Percentiles rank a stretch among this genome's conserved stretches.
These are phyloP conservation scores for Urophycis tenuis DNA, from an alignment of 2,797 vertebrate species.

Conservation along the genomic window DNA sequence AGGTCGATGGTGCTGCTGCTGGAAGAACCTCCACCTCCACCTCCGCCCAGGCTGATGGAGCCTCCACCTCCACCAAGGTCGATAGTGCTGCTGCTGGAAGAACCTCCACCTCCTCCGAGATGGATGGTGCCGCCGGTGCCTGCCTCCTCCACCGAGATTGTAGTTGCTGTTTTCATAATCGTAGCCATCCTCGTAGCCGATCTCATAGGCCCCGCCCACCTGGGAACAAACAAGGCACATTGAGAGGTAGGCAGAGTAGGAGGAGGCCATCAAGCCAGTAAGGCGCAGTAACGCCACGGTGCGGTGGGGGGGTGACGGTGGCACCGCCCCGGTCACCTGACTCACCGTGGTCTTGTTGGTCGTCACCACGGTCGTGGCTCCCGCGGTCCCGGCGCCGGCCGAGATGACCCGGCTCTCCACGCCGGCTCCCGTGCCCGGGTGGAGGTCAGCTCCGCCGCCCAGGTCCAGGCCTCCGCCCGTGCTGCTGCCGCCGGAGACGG, in stretches of 20 bases:
- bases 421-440: conserved; percentile 32
- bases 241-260: too few relatives aligned
- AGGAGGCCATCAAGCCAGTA: too few relatives aligned
- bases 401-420: conserved; percentile 47
- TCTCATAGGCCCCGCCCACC: conserved; percentile 50
- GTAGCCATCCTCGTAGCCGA: conserved; percentile 48
- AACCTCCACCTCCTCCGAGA: conserved; percentile 13
- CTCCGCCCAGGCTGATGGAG: neutral
- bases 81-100: conserved; percentile 10
- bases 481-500: conserved; percentile 50
- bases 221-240: conserved; percentile 37
- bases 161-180: conserved; percentile 40
- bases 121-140: conserved; percentile 24
- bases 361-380: conserved; percentile 24
- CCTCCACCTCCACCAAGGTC: neutral
- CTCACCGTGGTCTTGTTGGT: conserved; percentile 54
- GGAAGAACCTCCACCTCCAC: neutral
- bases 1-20: conserved; percentile 13
- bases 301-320: too few relatives aligned
- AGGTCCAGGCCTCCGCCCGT: conserved; percentile 45
- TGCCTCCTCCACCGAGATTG: conserved; percentile 15
- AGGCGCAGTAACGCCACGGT: too few relatives aligned
- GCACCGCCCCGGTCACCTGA: conserved; percentile 4
- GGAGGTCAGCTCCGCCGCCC: conserved; percentile 22
- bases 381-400: conserved; percentile 20